Conservation (phyloP, 2,113 vertebrate genomes). For the Steatornis caripensis region DNA sequence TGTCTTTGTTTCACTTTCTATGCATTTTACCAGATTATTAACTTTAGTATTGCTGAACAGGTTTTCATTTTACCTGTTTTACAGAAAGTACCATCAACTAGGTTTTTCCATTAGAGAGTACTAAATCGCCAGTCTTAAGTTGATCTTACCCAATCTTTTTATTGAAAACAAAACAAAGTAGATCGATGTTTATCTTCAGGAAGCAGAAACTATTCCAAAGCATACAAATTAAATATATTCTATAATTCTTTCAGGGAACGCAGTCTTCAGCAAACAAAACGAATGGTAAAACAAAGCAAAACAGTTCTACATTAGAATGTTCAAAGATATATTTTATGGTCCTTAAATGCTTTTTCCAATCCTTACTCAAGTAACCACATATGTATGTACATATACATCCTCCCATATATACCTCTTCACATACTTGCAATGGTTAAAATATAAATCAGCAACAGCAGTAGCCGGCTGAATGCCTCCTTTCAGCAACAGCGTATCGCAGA, state of each 20-base stretch:
- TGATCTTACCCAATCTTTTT: not conserved
- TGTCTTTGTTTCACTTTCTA: not conserved
- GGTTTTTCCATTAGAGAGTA: not conserved
- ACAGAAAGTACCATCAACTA: not conserved
- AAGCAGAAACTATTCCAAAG: not conserved
- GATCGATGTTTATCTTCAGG: not conserved
- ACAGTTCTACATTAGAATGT: not conserved
- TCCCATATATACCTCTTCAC: not conserved
- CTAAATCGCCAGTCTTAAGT: not conserved
- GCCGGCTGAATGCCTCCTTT: constrained; percentile 28
- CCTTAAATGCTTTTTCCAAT: not conserved
- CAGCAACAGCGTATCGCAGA: constrained; percentile 44
- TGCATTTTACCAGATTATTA: not conserved
- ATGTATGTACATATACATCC: not conserved
- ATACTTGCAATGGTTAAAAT: constrained; percentile 14
- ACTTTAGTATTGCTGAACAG: not conserved
- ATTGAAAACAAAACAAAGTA: not conserved
- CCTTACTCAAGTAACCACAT: not conserved
- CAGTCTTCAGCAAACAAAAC: not conserved
- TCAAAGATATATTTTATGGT: not conserved
- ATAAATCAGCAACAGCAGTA: constrained; percentile 1
- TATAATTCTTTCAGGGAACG: not conserved
- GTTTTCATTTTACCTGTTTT: not conserved
- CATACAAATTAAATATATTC: not conserved
- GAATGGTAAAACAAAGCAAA: not conserved